These are phyloP conservation scores for Pinna nobilis DNA, from an alignment of 1,140 invertebrate species.

Conservation along the genomic window DNA sequence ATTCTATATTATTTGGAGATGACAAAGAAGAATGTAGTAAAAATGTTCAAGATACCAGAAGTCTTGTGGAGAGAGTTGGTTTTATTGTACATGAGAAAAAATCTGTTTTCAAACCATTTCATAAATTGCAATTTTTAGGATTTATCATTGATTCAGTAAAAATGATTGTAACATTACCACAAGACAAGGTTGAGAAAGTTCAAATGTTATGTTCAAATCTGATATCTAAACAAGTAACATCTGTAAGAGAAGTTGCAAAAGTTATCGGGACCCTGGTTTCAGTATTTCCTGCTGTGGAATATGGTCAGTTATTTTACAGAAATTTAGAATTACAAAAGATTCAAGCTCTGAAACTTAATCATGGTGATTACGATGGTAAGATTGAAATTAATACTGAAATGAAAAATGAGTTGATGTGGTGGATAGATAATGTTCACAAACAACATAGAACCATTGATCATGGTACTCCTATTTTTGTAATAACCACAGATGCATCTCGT, in stretches of 20 bases:
- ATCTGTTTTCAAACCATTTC: constrained; percentile 46
- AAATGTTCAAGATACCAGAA: constrained; percentile 19
- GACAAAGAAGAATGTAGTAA: constrained; percentile 20
- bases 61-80: constrained; percentile 9
- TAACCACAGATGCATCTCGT: constrained; percentile 37
- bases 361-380: constrained; percentile 20
- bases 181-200: constrained; percentile 31
- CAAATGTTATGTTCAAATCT: constrained; percentile 5
- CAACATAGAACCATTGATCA: not conserved
- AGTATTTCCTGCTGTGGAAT: constrained; percentile 41
- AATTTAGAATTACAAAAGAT: constrained; percentile 36
- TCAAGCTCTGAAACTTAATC: constrained; percentile 19
- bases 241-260: constrained; percentile 31
- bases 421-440: constrained; percentile 8
- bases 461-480: not conserved
- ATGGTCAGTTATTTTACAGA: constrained; percentile 40
- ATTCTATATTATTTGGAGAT: constrained; percentile 19
- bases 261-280: constrained; percentile 39
- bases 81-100: constrained; percentile 47
- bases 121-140: constrained; percentile 44
- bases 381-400: constrained; percentile 16
- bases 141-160: constrained; percentile 47
- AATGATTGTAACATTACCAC: constrained; percentile 44
- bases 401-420: constrained; percentile 30
- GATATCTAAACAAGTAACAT: not conserved